Percentiles rank a stretch among this genome's conserved stretches.
Conservation (phyloP, 2,888 invertebrate species). For the Volucella bombylans region DNA sequence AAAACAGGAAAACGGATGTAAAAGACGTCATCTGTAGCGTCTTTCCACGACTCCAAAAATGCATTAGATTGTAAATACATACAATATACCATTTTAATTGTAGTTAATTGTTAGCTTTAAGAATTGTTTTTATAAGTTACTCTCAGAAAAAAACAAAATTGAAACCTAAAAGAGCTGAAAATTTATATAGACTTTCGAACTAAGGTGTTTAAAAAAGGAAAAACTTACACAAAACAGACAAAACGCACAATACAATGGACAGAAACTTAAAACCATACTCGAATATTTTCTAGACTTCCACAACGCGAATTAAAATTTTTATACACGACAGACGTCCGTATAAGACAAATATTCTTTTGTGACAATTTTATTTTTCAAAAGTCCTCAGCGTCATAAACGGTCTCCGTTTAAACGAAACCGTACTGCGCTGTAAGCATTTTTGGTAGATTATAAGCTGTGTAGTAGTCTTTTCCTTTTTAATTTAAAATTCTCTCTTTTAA, state of each 20-base stretch:
- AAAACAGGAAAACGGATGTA: constrained; percentile 13
- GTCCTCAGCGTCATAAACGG: not conserved
- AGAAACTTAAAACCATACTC: not conserved
- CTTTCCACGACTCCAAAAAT: constrained; percentile 23
- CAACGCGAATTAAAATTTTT: not conserved
- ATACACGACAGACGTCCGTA: not conserved
- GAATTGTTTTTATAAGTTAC: constrained; percentile 65
- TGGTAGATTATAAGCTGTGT: constrained; percentile 56
- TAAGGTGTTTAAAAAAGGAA: not conserved
- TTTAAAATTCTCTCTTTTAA: not conserved
- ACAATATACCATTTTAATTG: constrained; percentile 58
- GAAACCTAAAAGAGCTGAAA: constrained; percentile 1
- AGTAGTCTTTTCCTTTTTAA: constrained; percentile 34
- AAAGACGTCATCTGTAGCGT: constrained; percentile 13
- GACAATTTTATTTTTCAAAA: constrained; percentile 9
- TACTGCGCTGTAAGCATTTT: not conserved
- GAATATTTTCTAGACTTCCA: not conserved
- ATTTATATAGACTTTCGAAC: constrained; percentile 24
- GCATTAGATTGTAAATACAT: constrained; percentile 68
- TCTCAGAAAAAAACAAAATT: constrained; percentile 43
- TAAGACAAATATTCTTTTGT: constrained; percentile 13
- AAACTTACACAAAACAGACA: constrained; percentile 4
- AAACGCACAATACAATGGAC: not conserved
- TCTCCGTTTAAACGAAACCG: constrained; percentile 32
- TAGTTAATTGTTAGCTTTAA: constrained; percentile 70